A percentile compares a stretch with the other conserved stretches of the same genome.
phyloP scores from a whole-genome alignment of 30 jellyfish, hydroid and myxozoan genomes.

The Calvadosia cruxmelitensis region DNA sequence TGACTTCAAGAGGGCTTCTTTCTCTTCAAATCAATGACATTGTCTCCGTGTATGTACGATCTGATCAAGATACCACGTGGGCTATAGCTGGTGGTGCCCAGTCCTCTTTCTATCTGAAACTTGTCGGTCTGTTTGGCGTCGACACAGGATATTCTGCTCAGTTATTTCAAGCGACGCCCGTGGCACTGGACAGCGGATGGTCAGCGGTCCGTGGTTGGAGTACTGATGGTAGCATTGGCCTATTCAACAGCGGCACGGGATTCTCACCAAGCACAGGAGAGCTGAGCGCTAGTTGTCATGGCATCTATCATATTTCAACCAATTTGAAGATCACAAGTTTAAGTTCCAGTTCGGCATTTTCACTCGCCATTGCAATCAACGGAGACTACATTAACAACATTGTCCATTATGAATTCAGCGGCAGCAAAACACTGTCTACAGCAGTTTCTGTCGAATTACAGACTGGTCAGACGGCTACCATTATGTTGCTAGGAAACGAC shows the following conservation, averaged over 20 bases:
- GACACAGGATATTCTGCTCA: conserved; percentile 66
- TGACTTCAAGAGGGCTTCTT: conserved; percentile 46
- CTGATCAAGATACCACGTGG: conserved; percentile 65
- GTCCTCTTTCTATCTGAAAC: conserved; percentile 40
- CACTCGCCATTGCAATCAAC: conserved; percentile 40
- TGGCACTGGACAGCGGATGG: conserved; percentile 18
- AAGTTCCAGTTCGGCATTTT: conserved; percentile 17
- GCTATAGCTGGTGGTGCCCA: conserved; percentile 54
- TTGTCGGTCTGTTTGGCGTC: conserved; percentile 26
- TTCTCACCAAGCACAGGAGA: conserved; percentile 59
- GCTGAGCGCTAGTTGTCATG: conserved; percentile 52
- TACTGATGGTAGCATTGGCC: conserved; percentile 30
- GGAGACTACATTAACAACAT: conserved; percentile 34
- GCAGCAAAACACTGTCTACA: conserved; percentile 18
- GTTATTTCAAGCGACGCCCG: conserved; percentile 4
- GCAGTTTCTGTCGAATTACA: conserved; percentile 22
- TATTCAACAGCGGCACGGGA: conserved; percentile 63
- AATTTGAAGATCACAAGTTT: conserved; percentile 24
- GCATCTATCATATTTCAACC: conserved; percentile 50
- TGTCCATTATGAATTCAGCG: not conserved
- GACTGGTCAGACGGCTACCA: conserved; percentile 38
- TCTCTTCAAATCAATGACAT: conserved; percentile 24
- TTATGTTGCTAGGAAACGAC: conserved; percentile 25
- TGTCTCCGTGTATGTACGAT: conserved; percentile 55
- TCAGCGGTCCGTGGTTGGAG: conserved; percentile 34